Evolutionary conservation across 2,888 invertebrate species (phyloP), one percentile per base, ranked within the genome.

Genomic region (Linyphia triangularis): DNA sequence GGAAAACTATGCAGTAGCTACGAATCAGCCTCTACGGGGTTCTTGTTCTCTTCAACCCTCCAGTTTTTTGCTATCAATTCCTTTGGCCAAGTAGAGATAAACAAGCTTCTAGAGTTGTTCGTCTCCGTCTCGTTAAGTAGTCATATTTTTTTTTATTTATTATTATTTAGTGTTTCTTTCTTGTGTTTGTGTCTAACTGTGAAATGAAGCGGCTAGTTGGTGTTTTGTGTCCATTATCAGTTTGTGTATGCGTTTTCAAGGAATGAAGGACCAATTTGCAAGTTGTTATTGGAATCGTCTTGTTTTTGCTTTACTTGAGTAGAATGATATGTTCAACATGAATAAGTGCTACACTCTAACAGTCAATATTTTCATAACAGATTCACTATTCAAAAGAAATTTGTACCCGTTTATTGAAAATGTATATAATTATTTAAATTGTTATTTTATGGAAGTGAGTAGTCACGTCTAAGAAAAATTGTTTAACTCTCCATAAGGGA

Each of bases 81-180:
- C 26, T 67, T 75, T 37, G 24, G 57, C n/a, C 26, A 19, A 9
- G 40, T 5, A n/a, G 73, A 86, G 75, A 72, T 73, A 75, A 81
- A 86, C 79, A 81, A 59, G 73, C 30, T 33, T 43, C 30, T 28
- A 78, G 51, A 28, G 63, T 73, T 43, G 65, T 81, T 59, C 65
- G 59, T 86, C 86, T 75, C 75, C 19, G 73, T 86, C 81, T 86
- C 59, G 81, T 86, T 86, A 86, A 86, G 81, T 85, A 65, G 63
- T 40, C 65, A 63, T 40, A 30, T 79, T 73, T 65, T 72, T 70
- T 70, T 57, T 57, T 40, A n/a, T 65, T 43, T 24, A 16, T 2
- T 75, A 9, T 30, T 10, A 13, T 33, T 81, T 37, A n/a, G 33
- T 81, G 40, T 63, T 65, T 43, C 7, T 33, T 77, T 77, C 9